Evolutionary conservation across 2,797 vertebrate species (phyloP).

Genomic region (Leuciscus waleckii): DNA sequence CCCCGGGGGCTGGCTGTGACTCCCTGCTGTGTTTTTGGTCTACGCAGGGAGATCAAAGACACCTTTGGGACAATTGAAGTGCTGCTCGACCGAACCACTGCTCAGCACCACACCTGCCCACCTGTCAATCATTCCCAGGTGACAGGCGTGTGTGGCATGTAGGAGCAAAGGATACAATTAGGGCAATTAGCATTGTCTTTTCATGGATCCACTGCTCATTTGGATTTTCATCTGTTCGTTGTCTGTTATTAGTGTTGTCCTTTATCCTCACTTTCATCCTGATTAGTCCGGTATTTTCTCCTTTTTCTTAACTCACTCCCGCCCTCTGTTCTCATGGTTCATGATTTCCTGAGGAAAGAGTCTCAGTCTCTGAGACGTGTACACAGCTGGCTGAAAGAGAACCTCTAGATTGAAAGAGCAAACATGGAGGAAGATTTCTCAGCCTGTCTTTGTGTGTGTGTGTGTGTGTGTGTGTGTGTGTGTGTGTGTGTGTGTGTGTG

Average conservation of each 20-base stretch:
- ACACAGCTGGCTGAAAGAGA: constrained; percentile 75
- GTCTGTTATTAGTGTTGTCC: constrained; percentile 35
- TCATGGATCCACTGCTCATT: constrained; percentile 46
- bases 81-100: constrained; percentile 69
- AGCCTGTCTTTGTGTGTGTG: constrained; percentile 27
- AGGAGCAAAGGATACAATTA: constrained; percentile 38
- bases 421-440: constrained; percentile 68
- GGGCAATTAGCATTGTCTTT: constrained; percentile 25
- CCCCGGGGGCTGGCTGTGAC: constrained; percentile 78
- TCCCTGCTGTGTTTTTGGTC: constrained; percentile 82
- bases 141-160: constrained; percentile 51
- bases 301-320: constrained; percentile 58
- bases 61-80: constrained; percentile 85
- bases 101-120: constrained; percentile 59
- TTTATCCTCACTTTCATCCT: constrained; percentile 28
- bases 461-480: too few relatives aligned
- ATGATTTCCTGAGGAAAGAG: constrained; percentile 73
- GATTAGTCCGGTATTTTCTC: constrained; percentile 50
- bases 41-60: constrained; percentile 89
- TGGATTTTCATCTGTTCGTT: constrained; percentile 51
- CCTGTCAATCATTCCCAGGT: constrained; percentile 75
- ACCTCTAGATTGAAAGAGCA: constrained; percentile 72
- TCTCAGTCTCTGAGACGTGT: constrained; percentile 66
- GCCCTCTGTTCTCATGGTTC: constrained; percentile 61
- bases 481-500: too few relatives aligned